phyloP scores from a whole-genome alignment of 1,140 invertebrate species.

The Acromyrmex charruanus region DNA sequence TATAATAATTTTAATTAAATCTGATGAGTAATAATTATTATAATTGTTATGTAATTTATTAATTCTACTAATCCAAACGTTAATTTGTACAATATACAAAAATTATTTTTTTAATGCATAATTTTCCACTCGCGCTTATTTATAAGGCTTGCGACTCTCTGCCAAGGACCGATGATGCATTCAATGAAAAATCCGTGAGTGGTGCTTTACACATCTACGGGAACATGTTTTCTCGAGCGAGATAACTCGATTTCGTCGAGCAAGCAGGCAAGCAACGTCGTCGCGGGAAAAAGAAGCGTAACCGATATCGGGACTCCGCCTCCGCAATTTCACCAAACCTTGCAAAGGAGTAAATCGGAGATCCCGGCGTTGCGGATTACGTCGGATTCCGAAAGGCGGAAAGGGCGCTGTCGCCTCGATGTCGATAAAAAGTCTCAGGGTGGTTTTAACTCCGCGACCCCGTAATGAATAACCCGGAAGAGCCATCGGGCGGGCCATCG shows the following conservation, averaged over 20 bases:
- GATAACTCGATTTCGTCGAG: constrained; percentile 32
- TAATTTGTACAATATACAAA: not conserved
- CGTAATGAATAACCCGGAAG: constrained; percentile 76
- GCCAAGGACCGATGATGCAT: constrained; percentile 7
- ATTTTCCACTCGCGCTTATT: not conserved
- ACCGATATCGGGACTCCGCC: constrained; percentile 24
- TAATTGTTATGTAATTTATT: not conserved
- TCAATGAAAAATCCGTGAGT: constrained; percentile 9
- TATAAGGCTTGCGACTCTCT: not conserved
- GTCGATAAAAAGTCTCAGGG: constrained; percentile 53
- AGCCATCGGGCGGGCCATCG: constrained; percentile 71
- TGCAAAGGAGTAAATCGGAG: constrained; percentile 46
- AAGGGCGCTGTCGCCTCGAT: not conserved
- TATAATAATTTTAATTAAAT: not conserved
- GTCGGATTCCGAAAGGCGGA: constrained; percentile 9
- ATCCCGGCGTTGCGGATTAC: constrained; percentile 38
- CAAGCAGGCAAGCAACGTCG: constrained; percentile 33
- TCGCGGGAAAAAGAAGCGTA: constrained; percentile 27
- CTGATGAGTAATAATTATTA: not conserved
- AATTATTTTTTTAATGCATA: not conserved
- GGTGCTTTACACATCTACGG: constrained; percentile 6
- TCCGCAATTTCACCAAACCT: constrained; percentile 36
- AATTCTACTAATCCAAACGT: not conserved
- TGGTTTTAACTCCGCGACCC: constrained; percentile 67
- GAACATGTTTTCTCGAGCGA: constrained; percentile 28